These are phyloP conservation scores for Lasioglossum pauxillum DNA, from an alignment of 2,888 invertebrate genomes.

Conservation along the genomic window DNA sequence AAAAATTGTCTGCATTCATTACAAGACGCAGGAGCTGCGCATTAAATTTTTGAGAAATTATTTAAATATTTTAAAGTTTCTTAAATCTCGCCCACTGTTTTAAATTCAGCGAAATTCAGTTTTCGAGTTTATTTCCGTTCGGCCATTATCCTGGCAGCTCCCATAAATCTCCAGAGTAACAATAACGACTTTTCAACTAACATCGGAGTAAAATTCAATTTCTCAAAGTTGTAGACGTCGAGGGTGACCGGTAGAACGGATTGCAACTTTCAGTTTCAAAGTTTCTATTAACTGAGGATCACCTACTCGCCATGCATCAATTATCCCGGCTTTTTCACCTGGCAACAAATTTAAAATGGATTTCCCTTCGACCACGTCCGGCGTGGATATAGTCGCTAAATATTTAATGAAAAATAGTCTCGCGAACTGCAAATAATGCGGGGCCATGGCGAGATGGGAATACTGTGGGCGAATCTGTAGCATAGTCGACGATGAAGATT, in stretches of 20 bases:
- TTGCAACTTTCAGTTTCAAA: neutral
- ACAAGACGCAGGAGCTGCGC: no score
- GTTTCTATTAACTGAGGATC: neutral
- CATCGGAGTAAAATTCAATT: slow-evolving; percentile 3
- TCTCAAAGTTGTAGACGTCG: neutral
- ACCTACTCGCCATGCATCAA: neutral
- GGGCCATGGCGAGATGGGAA: neutral
- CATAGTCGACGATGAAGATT: neutral
- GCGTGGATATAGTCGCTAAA: neutral
- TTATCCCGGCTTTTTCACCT: neutral
- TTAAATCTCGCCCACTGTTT: no score
- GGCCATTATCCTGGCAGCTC: neutral
- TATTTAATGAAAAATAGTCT: slow-evolving; percentile 1
- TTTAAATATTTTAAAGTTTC: no score
- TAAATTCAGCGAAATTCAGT: no score
- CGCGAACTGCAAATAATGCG: neutral
- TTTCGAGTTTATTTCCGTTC: neutral
- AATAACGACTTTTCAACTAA: slow-evolving; percentile 10
- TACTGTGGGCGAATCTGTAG: neutral
- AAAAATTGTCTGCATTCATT: neutral
- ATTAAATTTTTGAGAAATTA: no score
- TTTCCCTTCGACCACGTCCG: neutral
- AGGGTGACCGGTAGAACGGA: neutral
- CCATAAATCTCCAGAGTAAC: neutral
- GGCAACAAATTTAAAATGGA: neutral